phyloP scores from a whole-genome alignment of 2,113 vertebrate genomes.

The Rhipidura dahli region DNA sequence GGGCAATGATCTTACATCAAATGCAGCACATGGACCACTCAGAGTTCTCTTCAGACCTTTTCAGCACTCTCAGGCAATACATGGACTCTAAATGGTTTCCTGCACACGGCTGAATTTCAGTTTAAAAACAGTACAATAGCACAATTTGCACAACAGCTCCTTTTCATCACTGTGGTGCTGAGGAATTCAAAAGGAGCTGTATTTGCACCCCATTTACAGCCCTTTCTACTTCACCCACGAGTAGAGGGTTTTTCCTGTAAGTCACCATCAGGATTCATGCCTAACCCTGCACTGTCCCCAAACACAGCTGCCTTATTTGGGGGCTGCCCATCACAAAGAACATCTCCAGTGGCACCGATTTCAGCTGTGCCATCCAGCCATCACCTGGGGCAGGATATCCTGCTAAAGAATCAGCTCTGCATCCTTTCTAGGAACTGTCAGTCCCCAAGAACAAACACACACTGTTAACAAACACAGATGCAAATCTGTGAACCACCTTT shows the following conservation, averaged over 20 bases:
- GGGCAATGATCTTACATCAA: neutral
- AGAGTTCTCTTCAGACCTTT: neutral
- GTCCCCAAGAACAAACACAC: neutral
- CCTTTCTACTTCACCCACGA: neutral
- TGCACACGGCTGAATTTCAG: neutral
- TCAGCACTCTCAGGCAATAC: neutral
- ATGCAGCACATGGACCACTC: neutral
- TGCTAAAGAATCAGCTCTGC: neutral
- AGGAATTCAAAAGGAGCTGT: neutral
- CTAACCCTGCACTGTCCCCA: neutral
- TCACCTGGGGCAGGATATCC: conserved; percentile 8
- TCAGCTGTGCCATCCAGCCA: neutral
- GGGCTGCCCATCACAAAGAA: neutral
- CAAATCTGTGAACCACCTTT: neutral
- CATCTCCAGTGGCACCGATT: neutral
- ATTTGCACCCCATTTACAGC: neutral
- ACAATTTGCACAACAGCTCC: neutral
- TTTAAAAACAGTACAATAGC: neutral
- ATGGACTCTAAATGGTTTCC: neutral
- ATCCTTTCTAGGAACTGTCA: neutral
- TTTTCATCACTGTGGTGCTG: neutral
- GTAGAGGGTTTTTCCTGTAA: neutral
- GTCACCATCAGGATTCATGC: neutral
- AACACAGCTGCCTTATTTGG: neutral
- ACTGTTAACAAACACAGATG: neutral